phyloP scores from a whole-genome alignment of 1,140 invertebrate species.

The Harpegnathos saltator region DNA sequence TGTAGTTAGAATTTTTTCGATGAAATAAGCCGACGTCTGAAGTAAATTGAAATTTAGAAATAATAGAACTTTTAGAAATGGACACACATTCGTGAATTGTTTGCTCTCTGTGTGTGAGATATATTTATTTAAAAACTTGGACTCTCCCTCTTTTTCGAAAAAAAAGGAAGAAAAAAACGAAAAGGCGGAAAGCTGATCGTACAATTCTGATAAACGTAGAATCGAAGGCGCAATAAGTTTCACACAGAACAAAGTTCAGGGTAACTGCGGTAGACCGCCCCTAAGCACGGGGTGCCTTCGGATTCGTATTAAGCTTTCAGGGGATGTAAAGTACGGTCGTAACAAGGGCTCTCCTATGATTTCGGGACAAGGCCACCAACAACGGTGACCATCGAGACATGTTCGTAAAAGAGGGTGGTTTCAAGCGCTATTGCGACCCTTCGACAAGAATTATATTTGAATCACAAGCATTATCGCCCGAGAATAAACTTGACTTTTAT shows the following conservation, averaged over 20 bases:
- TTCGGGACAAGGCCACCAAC: conserved; percentile 68
- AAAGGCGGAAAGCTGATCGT: neutral
- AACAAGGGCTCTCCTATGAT: conserved; percentile 76
- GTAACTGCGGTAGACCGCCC: conserved; percentile 51
- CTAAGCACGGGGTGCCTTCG: conserved; percentile 47
- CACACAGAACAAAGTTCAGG: conserved; percentile 37
- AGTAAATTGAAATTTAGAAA: too few relatives aligned
- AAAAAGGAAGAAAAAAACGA: too few relatives aligned
- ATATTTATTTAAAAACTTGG: too few relatives aligned
- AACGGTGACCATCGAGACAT: conserved; percentile 54
- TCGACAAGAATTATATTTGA: conserved; percentile 85
- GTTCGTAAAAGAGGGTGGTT: conserved; percentile 68
- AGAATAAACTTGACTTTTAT: conserved; percentile 86
- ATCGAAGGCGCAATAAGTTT: conserved; percentile 45
- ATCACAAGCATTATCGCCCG: conserved; percentile 86
- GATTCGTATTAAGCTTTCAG: conserved; percentile 64
- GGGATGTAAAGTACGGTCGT: conserved; percentile 69
- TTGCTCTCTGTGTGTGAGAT: too few relatives aligned
- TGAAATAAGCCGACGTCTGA: neutral
- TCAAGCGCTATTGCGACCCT: conserved; percentile 69
- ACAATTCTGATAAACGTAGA: conserved; percentile 72
- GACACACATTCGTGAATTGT: too few relatives aligned
- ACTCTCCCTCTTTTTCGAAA: too few relatives aligned
- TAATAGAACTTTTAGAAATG: too few relatives aligned
- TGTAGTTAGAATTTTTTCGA: conserved; percentile 13